These are phyloP conservation scores for Drosophila longiperda DNA, from an alignment of 2,888 invertebrate species.

Conservation along the genomic window DNA sequence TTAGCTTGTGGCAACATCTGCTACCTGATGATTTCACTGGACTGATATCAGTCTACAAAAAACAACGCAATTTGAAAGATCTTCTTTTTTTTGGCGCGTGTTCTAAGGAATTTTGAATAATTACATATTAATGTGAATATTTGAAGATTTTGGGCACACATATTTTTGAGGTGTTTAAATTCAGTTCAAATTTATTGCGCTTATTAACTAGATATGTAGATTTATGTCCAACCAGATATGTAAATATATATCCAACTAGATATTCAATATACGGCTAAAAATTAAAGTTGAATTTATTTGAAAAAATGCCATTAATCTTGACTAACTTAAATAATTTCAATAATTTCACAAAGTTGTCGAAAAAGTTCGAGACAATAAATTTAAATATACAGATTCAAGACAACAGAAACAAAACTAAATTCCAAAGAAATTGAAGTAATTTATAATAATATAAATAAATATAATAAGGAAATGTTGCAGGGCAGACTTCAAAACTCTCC, in stretches of 20 bases:
- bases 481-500: background rate
- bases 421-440: background rate
- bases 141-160: background rate
- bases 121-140: conserved; percentile 1
- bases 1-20: conserved; percentile 41
- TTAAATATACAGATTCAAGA: background rate
- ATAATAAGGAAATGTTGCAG: background rate
- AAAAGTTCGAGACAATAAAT: background rate
- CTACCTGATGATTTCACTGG: conserved; percentile 21
- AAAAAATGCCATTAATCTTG: background rate
- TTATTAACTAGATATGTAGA: background rate
- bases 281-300: background rate
- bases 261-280: background rate
- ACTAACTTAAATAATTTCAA: background rate
- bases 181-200: background rate
- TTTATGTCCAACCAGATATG: background rate
- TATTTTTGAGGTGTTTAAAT: background rate
- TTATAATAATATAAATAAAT: background rate
- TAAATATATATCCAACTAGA: background rate
- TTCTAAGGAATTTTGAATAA: conserved; percentile 28
- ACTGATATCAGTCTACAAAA: conserved; percentile 18
- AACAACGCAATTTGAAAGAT: conserved; percentile 8
- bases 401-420: background rate
- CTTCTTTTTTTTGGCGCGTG: conserved; percentile 44
- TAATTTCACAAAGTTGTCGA: background rate